Evolutionary conservation across 2,888 invertebrate genomes (phyloP), one percentile per base, ranked within the genome.

Genomic region (Cheilosia vernalis): DNA sequence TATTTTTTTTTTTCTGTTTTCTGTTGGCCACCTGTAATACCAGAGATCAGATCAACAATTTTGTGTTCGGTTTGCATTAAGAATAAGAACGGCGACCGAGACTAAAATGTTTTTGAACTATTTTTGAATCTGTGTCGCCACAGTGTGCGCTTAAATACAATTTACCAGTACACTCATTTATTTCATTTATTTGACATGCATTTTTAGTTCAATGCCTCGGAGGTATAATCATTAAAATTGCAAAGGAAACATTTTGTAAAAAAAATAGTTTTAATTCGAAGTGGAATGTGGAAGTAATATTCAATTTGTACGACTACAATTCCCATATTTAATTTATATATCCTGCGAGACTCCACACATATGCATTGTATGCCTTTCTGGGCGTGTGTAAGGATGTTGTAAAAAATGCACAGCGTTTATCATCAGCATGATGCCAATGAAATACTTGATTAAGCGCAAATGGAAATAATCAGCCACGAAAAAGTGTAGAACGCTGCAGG

Each of bases 61-160:
- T 47, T 47, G 24, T 69, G 21, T 47, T 44, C 33, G 7, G 30
- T 61, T 51, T n/a, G 33, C 53, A 69, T 61, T 78, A 30, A 30
- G 30, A 30, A 7, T 9, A 55, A 40, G 17, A 78, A 78, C 40
- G 37, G 30, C 24, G 24, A 63, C 24, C 44, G 44, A 33, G 6
- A 66, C 64, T 17, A 63, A 69, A 70, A 13, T 37, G 10, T 55
- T 27, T 51, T 67, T 77, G 42, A 63, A 69, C 63, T 73, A 73
- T 63, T 73, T 73, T 74, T 30, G 24, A 76, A 81, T 76, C 60
- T 61, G 63, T 76, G 76, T 69, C 69, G 76, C 56, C 51, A 63
- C 56, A 49, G 44, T 56, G 47, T 51, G 74, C 56, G 49, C 60
- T 67, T 67, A 81, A 63, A 69, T 61, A 47, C 47, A 42, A 27